A percentile compares a stretch with the other conserved stretches of the same genome.
Conservation (phyloP, 2,797 vertebrate species). For the Trematomus bernacchii region DNA sequence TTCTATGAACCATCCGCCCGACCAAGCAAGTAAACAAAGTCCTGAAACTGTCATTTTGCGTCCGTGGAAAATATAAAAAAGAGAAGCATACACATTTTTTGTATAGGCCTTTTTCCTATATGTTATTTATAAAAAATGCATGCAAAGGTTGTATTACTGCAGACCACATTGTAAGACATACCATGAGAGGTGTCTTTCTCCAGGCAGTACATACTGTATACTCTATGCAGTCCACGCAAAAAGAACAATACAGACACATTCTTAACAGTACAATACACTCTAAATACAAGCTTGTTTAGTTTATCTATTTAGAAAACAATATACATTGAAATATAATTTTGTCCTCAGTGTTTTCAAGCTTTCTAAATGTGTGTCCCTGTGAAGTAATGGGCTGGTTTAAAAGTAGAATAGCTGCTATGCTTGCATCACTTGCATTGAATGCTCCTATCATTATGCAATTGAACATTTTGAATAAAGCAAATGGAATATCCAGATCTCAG, state of each 20-base stretch:
- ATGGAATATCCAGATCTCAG: not conserved
- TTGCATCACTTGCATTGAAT: not conserved
- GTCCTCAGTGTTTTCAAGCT: not conserved
- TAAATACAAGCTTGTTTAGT: not conserved
- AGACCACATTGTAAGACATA: not conserved
- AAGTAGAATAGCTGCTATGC: not conserved
- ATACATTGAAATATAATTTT: not conserved
- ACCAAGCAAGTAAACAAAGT: conserved; percentile 35
- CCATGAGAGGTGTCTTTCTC: not conserved
- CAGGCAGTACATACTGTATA: not conserved
- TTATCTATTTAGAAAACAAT: not conserved
- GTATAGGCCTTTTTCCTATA: not conserved
- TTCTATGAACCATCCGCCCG: conserved; percentile 27
- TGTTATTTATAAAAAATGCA: not conserved
- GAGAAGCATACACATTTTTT: not conserved
- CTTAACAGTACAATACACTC: not conserved
- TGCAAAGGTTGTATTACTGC: not conserved
- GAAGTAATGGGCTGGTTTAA: not conserved
- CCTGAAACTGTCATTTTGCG: conserved; percentile 13
- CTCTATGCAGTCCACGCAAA: not conserved
- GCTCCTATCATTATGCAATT: no score
- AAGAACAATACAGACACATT: not conserved
- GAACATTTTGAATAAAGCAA: no score
- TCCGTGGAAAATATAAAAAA: not conserved
- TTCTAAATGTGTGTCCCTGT: not conserved